A percentile compares a stretch with the other conserved stretches of the same genome.
These are phyloP conservation scores for Morpho achilles DNA, from an alignment of 2,888 invertebrate genomes.

Conservation along the genomic window DNA sequence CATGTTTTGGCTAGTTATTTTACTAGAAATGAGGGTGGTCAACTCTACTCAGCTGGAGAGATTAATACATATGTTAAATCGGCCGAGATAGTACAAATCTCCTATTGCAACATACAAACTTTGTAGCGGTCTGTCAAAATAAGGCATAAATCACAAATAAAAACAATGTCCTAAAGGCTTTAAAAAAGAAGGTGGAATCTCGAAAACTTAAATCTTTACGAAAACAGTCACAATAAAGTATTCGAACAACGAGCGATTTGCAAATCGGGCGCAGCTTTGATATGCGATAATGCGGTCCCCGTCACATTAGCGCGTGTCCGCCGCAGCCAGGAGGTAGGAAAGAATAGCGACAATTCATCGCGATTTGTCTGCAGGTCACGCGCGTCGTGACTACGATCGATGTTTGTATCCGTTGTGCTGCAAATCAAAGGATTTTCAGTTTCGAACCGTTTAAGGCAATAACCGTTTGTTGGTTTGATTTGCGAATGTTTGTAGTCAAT, in stretches of 20 bases:
- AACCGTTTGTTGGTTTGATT: constrained; percentile 10
- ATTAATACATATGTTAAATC: too few relatives aligned
- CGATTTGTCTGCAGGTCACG: constrained; percentile 73
- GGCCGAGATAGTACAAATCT: too few relatives aligned
- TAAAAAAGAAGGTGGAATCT: too few relatives aligned
- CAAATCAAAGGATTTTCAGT: constrained; percentile 21
- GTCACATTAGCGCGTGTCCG: constrained; percentile 44
- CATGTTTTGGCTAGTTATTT: too few relatives aligned
- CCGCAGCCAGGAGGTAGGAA: constrained; percentile 35
- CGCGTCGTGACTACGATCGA: constrained; percentile 57
- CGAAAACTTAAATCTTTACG: too few relatives aligned
- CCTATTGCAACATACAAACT: too few relatives aligned
- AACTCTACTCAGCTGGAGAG: too few relatives aligned
- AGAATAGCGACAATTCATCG: constrained; percentile 69
- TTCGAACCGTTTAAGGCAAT: constrained; percentile 18
- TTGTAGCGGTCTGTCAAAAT: too few relatives aligned
- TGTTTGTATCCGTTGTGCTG: constrained; percentile 26
- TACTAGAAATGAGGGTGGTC: too few relatives aligned
- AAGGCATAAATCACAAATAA: too few relatives aligned
- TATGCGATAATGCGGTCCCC: constrained; percentile 41
- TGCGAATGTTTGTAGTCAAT: too few relatives aligned
- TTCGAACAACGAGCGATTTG: constrained; percentile 22
- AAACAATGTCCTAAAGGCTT: too few relatives aligned
- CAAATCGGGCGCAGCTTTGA: constrained; percentile 38
- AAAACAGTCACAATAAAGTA: background rate